Evolutionary conservation across 2,888 invertebrate genomes (phyloP).

Genomic region (Eupsilia transversa): DNA sequence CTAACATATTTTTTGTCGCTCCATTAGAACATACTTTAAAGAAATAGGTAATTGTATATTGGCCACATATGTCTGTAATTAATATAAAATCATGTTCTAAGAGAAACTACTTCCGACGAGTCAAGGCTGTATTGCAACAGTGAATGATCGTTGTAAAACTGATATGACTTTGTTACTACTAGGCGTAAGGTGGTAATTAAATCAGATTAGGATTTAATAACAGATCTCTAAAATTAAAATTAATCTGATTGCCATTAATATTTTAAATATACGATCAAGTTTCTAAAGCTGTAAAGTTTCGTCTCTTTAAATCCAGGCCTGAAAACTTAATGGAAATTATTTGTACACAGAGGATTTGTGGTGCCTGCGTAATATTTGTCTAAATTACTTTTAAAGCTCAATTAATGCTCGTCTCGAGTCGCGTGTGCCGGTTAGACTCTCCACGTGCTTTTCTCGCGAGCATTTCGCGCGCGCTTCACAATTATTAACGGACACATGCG

Average conservation of each 20-base stretch:
- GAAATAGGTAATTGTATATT: slow-evolving; percentile 35
- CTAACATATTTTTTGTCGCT: slow-evolving; percentile 23
- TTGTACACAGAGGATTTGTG: background rate
- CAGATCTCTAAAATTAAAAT: background rate
- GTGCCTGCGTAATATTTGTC: background rate
- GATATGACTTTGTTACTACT: background rate
- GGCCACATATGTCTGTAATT: slow-evolving; percentile 23
- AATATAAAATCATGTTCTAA: slow-evolving; percentile 33
- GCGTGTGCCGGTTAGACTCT: slow-evolving; percentile 58
- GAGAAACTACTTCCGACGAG: slow-evolving; percentile 64
- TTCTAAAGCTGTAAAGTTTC: background rate
- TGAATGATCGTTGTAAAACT: slow-evolving; percentile 28
- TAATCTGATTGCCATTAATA: background rate
- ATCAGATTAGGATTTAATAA: slow-evolving; percentile 20
- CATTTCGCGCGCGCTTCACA: slow-evolving; percentile 71
- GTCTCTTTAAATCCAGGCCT: background rate
- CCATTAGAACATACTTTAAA: slow-evolving; percentile 1
- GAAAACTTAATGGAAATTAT: background rate
- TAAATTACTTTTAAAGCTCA: slow-evolving; percentile 43
- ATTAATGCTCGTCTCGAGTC: slow-evolving; percentile 44
- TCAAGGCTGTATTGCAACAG: slow-evolving; percentile 52
- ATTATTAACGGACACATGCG: slow-evolving; percentile 71
- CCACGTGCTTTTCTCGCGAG: slow-evolving; percentile 66
- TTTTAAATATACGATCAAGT: background rate
- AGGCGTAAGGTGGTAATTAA: slow-evolving; percentile 13